Base-by-base conservation (phyloP, 1,140 invertebrate species). In the Ephestia elutella region DNA sequence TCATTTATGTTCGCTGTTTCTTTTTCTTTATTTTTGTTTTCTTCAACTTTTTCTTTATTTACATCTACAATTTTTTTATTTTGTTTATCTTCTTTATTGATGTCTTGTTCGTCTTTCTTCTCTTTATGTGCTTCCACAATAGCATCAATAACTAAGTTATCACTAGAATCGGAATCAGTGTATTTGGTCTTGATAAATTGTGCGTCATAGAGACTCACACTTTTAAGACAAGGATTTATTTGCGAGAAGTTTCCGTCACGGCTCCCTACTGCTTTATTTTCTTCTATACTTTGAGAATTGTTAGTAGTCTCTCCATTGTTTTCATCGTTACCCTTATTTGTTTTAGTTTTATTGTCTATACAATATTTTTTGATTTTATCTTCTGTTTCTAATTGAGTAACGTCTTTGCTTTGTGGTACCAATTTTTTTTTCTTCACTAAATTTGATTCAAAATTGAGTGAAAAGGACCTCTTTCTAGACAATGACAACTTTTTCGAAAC, bases 201-300 rank as follows among this genome's bases (percentile, higher is more conserved):
- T 56, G 80, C 75, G 21, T 63, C 74, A 62, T 63, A 83, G 38
- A 86, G 61, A 56, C 71, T 86, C 9, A 83, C 71, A 63, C 75
- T 82, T 60, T 82, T 71, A 9, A 81, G 61, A 57, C 81, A 86
- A 5, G 78, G 75, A 50, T 84, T 84, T 59, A 66, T 15, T 60
- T 70, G 59, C 8, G 60, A 7, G 17, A 15, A 15, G 4, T 21
- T 19, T 49, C 48, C n/a, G 11, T 57, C 21, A 18, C 18, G 2
- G n/a, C 8, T 44, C 2, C 17, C 35, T 56, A 17, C 19, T 21
- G 13, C 13, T 56, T n/a, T 48, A 18, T 19, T 44, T 19, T 21
- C n/a, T 44, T 18, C 17, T 56, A 17, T 20, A 9, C 2, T 20
- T 20, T 56, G 15, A n/a, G 10, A 5, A 11, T 21, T n/a, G 11